Conservation (phyloP, 23 tunicate species). For the Halocynthia roretzi region DNA sequence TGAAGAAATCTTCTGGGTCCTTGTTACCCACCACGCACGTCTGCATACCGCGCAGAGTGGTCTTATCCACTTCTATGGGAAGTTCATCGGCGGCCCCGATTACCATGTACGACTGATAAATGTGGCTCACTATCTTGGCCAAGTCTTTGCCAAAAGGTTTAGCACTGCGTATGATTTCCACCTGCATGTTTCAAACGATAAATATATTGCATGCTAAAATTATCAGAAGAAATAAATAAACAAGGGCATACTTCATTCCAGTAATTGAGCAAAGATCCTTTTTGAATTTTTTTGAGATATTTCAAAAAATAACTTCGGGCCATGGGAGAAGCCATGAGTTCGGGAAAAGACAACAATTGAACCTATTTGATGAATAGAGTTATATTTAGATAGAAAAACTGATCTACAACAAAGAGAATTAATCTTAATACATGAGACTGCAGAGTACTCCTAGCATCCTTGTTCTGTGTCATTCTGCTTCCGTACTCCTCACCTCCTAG, state of each 20-base stretch:
- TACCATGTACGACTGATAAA: constrained; percentile 62
- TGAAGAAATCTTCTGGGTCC: constrained; percentile 51
- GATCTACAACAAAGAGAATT: too few relatives aligned
- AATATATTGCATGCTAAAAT: too few relatives aligned
- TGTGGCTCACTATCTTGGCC: constrained; percentile 61
- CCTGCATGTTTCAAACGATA: constrained; percentile 11
- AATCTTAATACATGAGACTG: too few relatives aligned
- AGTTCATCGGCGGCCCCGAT: constrained; percentile 46
- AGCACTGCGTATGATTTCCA: constrained; percentile 45
- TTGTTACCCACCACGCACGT: constrained; percentile 82
- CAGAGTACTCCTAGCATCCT: too few relatives aligned
- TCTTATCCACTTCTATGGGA: constrained; percentile 58
- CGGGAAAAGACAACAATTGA: constrained; percentile 62
- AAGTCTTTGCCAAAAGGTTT: constrained; percentile 64
- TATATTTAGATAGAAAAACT: too few relatives aligned
- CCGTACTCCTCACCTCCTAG: too few relatives aligned
- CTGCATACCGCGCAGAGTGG: constrained; percentile 71
- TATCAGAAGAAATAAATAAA: neutral
- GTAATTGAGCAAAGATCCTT: constrained; percentile 54
- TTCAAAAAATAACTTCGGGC: constrained; percentile 77
- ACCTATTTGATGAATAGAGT: neutral
- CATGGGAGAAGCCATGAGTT: constrained; percentile 77
- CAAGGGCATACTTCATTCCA: constrained; percentile 59
- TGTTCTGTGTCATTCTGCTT: too few relatives aligned
- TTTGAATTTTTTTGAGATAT: constrained; percentile 66